These are phyloP conservation scores for Siphamia tubifer DNA, from an alignment of 2,113 vertebrate genomes.

Conservation along the genomic window DNA sequence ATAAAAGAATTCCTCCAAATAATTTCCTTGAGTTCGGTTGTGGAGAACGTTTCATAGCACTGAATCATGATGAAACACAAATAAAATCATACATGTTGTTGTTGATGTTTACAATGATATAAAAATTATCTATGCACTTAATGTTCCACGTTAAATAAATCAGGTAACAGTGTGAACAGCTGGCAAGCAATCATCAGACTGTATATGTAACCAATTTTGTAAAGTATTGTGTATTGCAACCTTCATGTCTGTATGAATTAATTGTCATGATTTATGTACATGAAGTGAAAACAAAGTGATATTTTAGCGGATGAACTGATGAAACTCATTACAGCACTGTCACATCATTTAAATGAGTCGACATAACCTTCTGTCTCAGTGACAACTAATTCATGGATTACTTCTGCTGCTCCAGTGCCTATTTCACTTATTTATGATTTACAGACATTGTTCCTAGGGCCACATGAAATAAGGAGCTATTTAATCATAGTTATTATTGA, in stretches of 20 bases:
- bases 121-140: background rate
- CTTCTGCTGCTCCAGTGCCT: background rate
- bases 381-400: background rate
- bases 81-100: conserved; percentile 29
- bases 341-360: background rate
- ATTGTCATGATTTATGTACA: background rate
- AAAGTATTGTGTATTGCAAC: background rate
- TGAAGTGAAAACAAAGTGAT: conserved; percentile 5
- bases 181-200: background rate
- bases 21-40: background rate
- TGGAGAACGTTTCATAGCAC: background rate
- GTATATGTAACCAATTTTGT: background rate
- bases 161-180: background rate
- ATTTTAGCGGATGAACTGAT: conserved; percentile 16
- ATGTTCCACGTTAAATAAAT: conserved; percentile 17
- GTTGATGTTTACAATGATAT: conserved; percentile 13
- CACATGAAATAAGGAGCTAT: background rate
- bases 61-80: conserved; percentile 10
- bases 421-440: background rate
- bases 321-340: background rate
- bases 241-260: conserved; percentile 10
- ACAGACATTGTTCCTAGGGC: background rate
- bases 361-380: background rate
- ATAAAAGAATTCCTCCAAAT: conserved; percentile 4
- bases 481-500: background rate